phyloP scores from a whole-genome alignment of 2,797 vertebrate species.

The Lemur catta region DNA sequence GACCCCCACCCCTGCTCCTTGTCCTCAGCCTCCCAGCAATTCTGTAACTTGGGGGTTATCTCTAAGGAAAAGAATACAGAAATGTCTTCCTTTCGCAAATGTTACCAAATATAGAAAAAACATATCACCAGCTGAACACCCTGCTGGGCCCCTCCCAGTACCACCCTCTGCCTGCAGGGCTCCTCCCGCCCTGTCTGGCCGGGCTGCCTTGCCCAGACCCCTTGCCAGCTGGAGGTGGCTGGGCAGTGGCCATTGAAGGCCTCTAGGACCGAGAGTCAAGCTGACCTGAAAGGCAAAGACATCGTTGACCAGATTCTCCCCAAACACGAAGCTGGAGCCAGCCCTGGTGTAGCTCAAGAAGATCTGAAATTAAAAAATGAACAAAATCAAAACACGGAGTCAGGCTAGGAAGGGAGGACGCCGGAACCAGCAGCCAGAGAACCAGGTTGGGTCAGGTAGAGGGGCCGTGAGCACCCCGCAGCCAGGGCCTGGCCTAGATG shows the following conservation, averaged over 20 bases:
- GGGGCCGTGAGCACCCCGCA: too few species aligned
- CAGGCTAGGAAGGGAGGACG: neutral
- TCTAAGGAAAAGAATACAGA: neutral
- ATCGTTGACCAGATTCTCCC: constrained; percentile 83
- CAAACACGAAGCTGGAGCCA: constrained; percentile 94
- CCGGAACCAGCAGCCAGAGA: neutral
- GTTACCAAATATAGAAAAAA: neutral
- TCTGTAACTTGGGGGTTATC: neutral
- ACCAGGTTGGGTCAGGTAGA: too few species aligned
- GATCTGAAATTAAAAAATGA: constrained; percentile 81
- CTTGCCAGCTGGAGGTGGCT: neutral
- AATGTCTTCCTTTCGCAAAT: neutral
- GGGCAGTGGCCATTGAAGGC: neutral
- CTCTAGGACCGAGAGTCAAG: neutral
- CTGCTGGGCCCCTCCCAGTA: neutral
- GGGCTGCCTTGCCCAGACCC: accelerated
- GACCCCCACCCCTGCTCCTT: neutral
- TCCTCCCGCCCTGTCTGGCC: too few species aligned
- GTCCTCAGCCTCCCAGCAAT: neutral
- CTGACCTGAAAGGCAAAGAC: constrained; percentile 97
- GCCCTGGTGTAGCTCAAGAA: constrained; percentile 92
- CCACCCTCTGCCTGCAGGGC: neutral
- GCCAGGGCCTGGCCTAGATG: neutral
- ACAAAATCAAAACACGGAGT: neutral
- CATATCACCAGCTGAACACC: too few species aligned